phyloP scores from a whole-genome alignment of 2,797 vertebrate species.

The Craterocephalus amniculus region DNA sequence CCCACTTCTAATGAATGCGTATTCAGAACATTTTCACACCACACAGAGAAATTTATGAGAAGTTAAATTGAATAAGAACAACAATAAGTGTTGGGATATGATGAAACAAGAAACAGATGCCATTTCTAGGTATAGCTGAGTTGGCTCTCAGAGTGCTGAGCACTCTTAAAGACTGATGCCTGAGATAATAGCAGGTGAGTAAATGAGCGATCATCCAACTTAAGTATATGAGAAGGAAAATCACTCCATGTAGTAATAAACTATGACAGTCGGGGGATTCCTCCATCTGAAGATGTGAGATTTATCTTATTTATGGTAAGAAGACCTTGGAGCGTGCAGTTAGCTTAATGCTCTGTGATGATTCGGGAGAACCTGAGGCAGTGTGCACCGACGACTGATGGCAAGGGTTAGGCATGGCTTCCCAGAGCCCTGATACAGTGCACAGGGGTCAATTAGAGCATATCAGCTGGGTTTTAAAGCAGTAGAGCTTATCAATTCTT shows the following conservation, averaged over 20 bases:
- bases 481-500: conserved; percentile 29
- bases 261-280: conserved; percentile 24
- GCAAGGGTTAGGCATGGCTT: conserved; percentile 13
- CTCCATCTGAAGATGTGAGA: conserved; percentile 30
- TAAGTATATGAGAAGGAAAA: conserved; percentile 50
- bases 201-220: conserved; percentile 49
- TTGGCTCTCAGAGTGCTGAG: conserved; percentile 19
- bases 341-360: conserved; percentile 48
- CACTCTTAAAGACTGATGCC: conserved; percentile 32
- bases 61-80: conserved; percentile 33
- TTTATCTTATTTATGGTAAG: conserved; percentile 40
- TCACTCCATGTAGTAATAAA: conserved; percentile 46
- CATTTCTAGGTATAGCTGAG: conserved; percentile 10
- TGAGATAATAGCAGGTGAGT: conserved; percentile 28
- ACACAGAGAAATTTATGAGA: neutral
- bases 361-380: conserved; percentile 30
- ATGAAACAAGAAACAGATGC: conserved; percentile 13
- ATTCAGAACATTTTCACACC: conserved; percentile 21
- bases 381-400: conserved; percentile 21
- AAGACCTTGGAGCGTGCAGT: conserved; percentile 38
- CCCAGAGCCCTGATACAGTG: conserved; percentile 41
- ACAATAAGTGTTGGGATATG: conserved; percentile 22
- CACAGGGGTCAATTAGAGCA: conserved; percentile 54
- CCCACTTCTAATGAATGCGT: conserved; percentile 11
- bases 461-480: conserved; percentile 39